Evolutionary conservation across 2,113 vertebrate genomes (phyloP), one percentile per base, ranked within the genome.

Genomic region (Struthio camelus): DNA sequence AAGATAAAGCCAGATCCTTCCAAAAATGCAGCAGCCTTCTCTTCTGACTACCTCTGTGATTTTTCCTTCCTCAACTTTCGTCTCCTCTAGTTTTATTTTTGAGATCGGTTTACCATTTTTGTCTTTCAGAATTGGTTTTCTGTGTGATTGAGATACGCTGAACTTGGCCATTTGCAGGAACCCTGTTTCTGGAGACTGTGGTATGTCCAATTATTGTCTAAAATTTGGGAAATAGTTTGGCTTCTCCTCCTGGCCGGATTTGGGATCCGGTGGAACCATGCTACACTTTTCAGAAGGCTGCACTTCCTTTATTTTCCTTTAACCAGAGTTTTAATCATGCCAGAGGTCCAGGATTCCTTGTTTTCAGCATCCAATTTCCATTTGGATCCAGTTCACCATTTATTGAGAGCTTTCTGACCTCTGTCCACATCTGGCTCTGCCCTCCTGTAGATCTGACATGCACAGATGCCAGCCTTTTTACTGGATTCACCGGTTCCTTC

Each of bases 401-500:
- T 19, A 48, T 11, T 54, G 17, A 46, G 83, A 69, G 13, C 40
- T 34, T 85, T 30, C 32, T 83, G 59, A 77, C 25, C 27, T 16
- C 44, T 38, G 44, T n/a, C 19, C 32, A 14, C 22, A n/a, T 28
- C 51, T 81, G 73, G 9, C 38, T 14, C 2, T 56, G 72, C 14
- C 13, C 13, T 56, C 38, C 4, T n/a, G 70, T 75, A 71, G n/a
- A 44, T 23, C 12, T n/a, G 65, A 28, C 36, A 46, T 18, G 8
- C 1, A 6, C 62, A 54, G 53, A 66, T 2, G 3, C 30, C 38
- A 59, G 65, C 61, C 22, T 3, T 19, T 58, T 65, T 65, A 48
- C 58, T 19, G 0, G 4, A 13, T 51, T n/a, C 10, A 7, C 40
- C 0, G 0, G 3, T 67, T 58, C 51, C 19, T 48, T 10, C 30